A percentile compares a stretch with the other conserved stretches of the same genome.
phyloP scores from a whole-genome alignment of 2,888 invertebrate species.

The Nemotelus pantherinus region DNA sequence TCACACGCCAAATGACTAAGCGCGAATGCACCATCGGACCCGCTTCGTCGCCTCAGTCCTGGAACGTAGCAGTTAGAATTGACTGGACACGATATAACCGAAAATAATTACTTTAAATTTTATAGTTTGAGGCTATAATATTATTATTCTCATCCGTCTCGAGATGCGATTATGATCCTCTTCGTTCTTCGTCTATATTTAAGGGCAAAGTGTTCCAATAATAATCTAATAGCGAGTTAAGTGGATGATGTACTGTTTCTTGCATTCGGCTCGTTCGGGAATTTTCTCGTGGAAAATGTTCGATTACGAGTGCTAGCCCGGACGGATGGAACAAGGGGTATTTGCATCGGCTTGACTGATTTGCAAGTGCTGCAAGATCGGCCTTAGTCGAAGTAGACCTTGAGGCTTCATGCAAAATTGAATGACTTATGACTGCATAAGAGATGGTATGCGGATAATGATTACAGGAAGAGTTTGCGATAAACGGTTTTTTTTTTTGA shows the following conservation, averaged over 20 bases:
- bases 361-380: too few species aligned
- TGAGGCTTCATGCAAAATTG: slow-evolving; percentile 24
- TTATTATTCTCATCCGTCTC: slow-evolving; percentile 35
- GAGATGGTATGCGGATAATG: not conserved
- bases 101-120: slow-evolving; percentile 44
- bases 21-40: too few species aligned
- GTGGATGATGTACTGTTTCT: slow-evolving; percentile 32
- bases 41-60: not conserved
- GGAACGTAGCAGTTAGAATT: slow-evolving; percentile 34
- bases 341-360: too few species aligned
- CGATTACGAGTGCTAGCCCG: too few species aligned
- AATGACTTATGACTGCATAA: slow-evolving; percentile 25
- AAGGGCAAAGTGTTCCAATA: slow-evolving; percentile 29
- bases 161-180: slow-evolving; percentile 11
- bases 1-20: too few species aligned
- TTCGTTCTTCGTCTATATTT: not conserved
- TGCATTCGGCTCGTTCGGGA: not conserved
- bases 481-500: too few species aligned
- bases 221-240: slow-evolving; percentile 33
- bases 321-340: too few species aligned
- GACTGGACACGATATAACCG: slow-evolving; percentile 43
- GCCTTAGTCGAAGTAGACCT: not conserved
- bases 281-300: too few species aligned
- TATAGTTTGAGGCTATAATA: slow-evolving; percentile 42
- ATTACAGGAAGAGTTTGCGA: too few species aligned